Evolutionary conservation across 2,797 vertebrate species (phyloP), one percentile per base, ranked within the genome.

Genomic region (Gymnoscopelus microlampas): DNA sequence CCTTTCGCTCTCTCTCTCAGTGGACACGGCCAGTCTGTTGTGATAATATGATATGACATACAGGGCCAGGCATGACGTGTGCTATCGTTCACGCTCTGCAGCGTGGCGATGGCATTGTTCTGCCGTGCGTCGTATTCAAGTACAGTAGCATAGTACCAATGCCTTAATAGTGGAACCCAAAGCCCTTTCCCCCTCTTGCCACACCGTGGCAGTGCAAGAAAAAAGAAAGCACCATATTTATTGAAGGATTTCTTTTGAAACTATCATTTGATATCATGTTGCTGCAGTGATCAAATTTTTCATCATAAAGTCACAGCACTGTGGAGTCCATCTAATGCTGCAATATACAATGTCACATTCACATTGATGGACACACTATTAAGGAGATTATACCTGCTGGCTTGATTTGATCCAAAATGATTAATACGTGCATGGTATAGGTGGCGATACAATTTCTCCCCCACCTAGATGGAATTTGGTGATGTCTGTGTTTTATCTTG

Each of bases 401-500:
- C 73, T 85, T 84, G 74, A 85, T 88, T 88, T 83, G 82, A 88
- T 84, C 71, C 74, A 60, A 75, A 85, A 85, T 85, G 80, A 89
- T 86, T 81, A 86, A 89, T 77, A 82, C 76, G 72, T 71, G 70
- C 76, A 82, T 66, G 55, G 73, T 72, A 63, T 81, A 84, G 79
- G 71, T 29, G 60, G 81, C 79, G 73, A 85, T 83, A 84, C 74
- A 84, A 81, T 90, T 89, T 82, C 77, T 72, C 73, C 74, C 68
- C 56, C 77, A 72, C 73, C 73, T 68, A 54, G 60, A 79, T 88
- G 72, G 84, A 88, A 85, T 81, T 76, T 74, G 74, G 70, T 82
- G 82, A 87, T 88, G 82, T 88, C 82, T 85, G 78, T 81, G 83
- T 91, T 92, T 91, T 85, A 85, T 92, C 81, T 85, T 88, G 68